phyloP scores from a whole-genome alignment of 2,888 invertebrate genomes.

The Pachymerium ferrugineum region DNA sequence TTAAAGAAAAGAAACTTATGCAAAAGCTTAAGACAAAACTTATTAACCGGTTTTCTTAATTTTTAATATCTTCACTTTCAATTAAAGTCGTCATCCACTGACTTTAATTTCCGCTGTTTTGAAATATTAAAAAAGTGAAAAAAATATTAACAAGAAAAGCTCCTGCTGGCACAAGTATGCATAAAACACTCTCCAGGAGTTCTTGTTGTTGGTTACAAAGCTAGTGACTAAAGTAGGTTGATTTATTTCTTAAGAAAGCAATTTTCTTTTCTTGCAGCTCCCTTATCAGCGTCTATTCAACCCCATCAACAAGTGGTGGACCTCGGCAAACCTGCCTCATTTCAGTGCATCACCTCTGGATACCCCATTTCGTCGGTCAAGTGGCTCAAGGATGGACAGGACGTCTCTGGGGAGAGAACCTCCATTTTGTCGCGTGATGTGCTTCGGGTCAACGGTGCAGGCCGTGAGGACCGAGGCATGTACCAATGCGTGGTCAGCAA shows the following conservation, averaged over 20 bases:
- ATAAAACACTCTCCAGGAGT: too few relatives aligned
- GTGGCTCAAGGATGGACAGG: conserved; percentile 47
- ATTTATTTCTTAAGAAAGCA: neutral
- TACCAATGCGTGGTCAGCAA: conserved; percentile 47
- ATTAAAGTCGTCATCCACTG: too few relatives aligned
- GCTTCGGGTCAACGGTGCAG: conserved; percentile 27
- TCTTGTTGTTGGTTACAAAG: too few relatives aligned
- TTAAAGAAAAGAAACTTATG: too few relatives aligned
- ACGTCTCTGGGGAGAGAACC: conserved; percentile 37
- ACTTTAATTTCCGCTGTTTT: too few relatives aligned
- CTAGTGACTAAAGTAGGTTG: too few relatives aligned
- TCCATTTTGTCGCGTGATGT: conserved; percentile 21
- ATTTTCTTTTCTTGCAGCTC: conserved; percentile 38
- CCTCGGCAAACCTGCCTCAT: conserved; percentile 44
- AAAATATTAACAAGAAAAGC: too few relatives aligned
- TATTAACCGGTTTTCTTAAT: neutral
- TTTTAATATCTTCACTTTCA: neutral
- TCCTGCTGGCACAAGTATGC: too few relatives aligned
- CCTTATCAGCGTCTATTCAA: conserved; percentile 44
- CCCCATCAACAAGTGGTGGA: conserved; percentile 45
- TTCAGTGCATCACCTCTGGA: conserved; percentile 44
- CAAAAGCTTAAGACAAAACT: neutral
- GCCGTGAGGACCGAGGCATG: conserved; percentile 46
- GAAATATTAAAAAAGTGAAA: too few relatives aligned
- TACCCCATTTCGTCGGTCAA: conserved; percentile 38